Conservation (phyloP, 1,140 invertebrate species). For the Aphidius ervi region DNA sequence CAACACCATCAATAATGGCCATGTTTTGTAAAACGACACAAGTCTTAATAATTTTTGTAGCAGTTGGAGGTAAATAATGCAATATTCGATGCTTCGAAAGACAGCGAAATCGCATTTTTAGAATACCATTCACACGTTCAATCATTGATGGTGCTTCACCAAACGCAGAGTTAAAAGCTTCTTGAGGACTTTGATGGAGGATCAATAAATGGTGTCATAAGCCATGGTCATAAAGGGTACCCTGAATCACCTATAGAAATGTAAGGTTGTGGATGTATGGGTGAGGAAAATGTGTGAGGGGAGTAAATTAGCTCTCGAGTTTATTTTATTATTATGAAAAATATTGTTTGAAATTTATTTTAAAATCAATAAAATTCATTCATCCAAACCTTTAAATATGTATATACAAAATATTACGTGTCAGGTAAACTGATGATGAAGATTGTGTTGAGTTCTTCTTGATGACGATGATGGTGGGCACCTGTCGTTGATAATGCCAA, state of each 20-base stretch:
- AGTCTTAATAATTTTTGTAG: slow-evolving; percentile 44
- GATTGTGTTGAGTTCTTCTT: no score
- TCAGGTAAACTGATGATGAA: no score
- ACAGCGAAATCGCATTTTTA: slow-evolving; percentile 43
- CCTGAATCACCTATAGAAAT: slow-evolving; percentile 41
- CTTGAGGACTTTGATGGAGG: slow-evolving; percentile 27
- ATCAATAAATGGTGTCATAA: slow-evolving; percentile 38
- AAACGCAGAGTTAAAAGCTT: slow-evolving; percentile 31
- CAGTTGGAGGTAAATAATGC: slow-evolving; percentile 39
- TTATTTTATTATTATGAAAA: no score
- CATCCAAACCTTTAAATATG: no score
- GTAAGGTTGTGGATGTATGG: no score
- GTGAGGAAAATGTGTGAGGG: no score
- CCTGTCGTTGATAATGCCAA: no score
- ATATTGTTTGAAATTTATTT: no score
- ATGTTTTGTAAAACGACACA: slow-evolving; percentile 42
- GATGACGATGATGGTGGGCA: no score
- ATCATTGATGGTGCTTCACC: slow-evolving; percentile 32
- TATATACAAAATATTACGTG: no score
- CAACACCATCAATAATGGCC: slow-evolving; percentile 1
- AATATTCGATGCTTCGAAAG: slow-evolving; percentile 37
- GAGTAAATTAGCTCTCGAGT: no score
- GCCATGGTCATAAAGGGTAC: slow-evolving; percentile 43
- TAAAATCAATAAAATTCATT: no score
- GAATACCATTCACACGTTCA: slow-evolving; percentile 41